Evolutionary conservation across 1,140 invertebrate species (phyloP).

Genomic region (Phymorhynchus buccinoides): DNA sequence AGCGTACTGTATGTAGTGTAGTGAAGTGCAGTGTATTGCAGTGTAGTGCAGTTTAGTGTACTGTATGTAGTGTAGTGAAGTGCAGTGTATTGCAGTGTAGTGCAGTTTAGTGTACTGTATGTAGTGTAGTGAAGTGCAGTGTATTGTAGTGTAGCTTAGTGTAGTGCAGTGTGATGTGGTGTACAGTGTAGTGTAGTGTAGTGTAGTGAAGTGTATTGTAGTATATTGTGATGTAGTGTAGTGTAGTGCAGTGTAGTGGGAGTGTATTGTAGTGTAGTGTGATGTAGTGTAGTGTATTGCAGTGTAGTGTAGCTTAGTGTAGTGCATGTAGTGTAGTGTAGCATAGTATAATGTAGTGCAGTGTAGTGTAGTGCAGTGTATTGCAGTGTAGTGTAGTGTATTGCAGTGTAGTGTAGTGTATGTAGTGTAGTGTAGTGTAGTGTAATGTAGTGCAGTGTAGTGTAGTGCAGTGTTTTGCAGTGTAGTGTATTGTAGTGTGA

Average conservation of each 20-base stretch:
- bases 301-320: no score
- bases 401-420: no score
- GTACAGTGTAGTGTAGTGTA: constrained; percentile 42
- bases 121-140: constrained; percentile 33
- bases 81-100: no score
- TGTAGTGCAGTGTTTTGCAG: no score
- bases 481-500: no score
- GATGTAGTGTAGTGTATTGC: no score
- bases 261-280: no score
- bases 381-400: no score
- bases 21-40: constrained; percentile 7
- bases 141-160: constrained; percentile 39
- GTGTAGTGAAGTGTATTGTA: no score
- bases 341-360: constrained; percentile 34
- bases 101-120: constrained; percentile 23
- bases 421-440: constrained; percentile 19
- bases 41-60: constrained; percentile 39
- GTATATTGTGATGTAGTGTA: constrained; percentile 31
- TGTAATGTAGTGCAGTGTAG: background rate
- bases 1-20: no score
- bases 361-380: constrained; percentile 31
- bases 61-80: no score
- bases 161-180: constrained; percentile 38
- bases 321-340: no score
- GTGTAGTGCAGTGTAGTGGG: constrained; percentile 40